Evolutionary conservation across 2,797 vertebrate genomes (phyloP), one percentile per base, ranked within the genome.

Genomic region (Anas acuta): DNA sequence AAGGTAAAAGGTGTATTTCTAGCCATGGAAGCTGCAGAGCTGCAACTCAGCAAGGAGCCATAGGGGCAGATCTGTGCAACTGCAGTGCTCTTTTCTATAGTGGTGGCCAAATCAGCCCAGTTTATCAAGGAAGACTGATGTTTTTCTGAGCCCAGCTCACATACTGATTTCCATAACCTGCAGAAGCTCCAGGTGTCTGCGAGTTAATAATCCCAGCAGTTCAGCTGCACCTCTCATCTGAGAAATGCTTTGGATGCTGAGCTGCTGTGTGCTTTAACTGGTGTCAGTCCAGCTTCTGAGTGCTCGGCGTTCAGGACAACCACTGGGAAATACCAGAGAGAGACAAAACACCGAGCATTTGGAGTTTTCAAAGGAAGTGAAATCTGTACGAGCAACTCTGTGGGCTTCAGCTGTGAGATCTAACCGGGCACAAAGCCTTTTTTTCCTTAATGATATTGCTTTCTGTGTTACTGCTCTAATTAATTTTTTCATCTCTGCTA

Each of bases 11-110:
- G 17, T 74, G 30, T 78, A 80, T 90, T 91, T 92, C 71, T 49
- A 92, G 66, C 49, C 53, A 17, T 7, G 12, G 33, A 81, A 92
- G 28, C 33, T 91, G 81, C 18, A 1, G 22, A 57, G 71, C 83
- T 80, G 41, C 83, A 91, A 45, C 39, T 84, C 71, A 71, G 43
- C 77, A 71, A 76, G 74, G 80, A 97, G 60, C 43, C 65, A 64
- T 87, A 93, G 91, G 90, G 96, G 60, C 54, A 94, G 90, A 93
- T 92, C 45, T 83, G 78, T 74, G 95, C 85, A 80, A 28, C 89
- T 82, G 86, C 62, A 76, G 49, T 3, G 11, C 57, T 88, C 9
- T 93, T 91, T 95, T 93, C 75, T 53, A 47, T 19, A 60, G 89
- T 49, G 62, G 89, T 75, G 89, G 87, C 90, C 91, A 91, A 87